Conservation (phyloP, 2,888 invertebrate species). For the Melolontha melolontha region DNA sequence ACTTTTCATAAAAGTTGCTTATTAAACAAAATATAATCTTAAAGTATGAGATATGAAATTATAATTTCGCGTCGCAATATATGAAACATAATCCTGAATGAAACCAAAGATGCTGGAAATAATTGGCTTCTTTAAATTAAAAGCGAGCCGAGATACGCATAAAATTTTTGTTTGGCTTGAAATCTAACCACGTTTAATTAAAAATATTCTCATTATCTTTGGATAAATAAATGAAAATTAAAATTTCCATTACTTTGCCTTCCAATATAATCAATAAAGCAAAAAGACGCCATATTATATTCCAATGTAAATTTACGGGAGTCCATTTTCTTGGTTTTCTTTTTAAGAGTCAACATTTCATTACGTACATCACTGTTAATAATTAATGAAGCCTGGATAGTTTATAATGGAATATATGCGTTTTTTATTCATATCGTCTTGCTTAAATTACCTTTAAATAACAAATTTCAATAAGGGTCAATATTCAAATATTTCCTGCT, state of each 20-base stretch:
- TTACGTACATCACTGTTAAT: no score
- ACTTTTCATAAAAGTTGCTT: not conserved
- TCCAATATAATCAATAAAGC: constrained; percentile 13
- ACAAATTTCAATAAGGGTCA: no score
- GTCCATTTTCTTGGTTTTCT: not conserved
- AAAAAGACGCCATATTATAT: constrained; percentile 20
- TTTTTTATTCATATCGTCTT: no score
- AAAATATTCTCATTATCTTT: constrained; percentile 1
- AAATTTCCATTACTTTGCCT: not conserved
- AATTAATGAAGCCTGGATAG: no score
- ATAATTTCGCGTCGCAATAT: no score
- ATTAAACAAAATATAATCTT: not conserved
- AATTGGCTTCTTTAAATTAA: not conserved
- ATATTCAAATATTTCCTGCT: no score
- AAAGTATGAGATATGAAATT: no score
- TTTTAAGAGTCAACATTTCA: not conserved
- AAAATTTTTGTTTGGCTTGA: no score
- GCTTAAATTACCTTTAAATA: no score
- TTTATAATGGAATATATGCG: no score
- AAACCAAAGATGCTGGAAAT: no score
- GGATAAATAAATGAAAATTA: not conserved
- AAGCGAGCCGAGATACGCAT: not conserved
- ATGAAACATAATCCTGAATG: no score
- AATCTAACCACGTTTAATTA: not conserved
- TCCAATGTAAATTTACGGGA: not conserved